Percentiles rank a stretch among this genome's conserved stretches.
Evolutionary conservation across 2,888 invertebrate species (phyloP).

Genomic region (Cheilosia vernalis): DNA sequence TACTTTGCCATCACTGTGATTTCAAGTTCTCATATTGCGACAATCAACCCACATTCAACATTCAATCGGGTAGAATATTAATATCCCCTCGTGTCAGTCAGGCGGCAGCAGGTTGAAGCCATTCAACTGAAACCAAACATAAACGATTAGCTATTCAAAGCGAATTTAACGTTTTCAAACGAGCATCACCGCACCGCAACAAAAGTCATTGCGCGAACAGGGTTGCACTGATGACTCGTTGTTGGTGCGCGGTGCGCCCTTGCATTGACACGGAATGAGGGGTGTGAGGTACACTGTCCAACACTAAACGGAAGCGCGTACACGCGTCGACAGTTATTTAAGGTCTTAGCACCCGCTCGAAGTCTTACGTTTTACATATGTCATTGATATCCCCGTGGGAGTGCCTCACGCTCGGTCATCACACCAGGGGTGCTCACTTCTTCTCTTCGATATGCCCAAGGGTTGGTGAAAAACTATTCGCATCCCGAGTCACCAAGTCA

Average conservation of each 20-base stretch:
- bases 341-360: constrained; percentile 81
- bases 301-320: constrained; percentile 68
- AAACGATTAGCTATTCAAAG: constrained; percentile 75
- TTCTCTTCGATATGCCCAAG: constrained; percentile 32
- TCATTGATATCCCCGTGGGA: constrained; percentile 84
- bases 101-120: constrained; percentile 66
- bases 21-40: constrained; percentile 79
- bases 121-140: constrained; percentile 74
- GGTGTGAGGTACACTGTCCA: constrained; percentile 59
- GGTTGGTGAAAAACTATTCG: constrained; percentile 71
- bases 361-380: constrained; percentile 83
- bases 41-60: constrained; percentile 76
- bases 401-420: constrained; percentile 79
- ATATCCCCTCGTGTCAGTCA: constrained; percentile 62
- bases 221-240: constrained; percentile 48
- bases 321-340: constrained; percentile 82
- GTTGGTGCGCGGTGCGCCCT: constrained; percentile 5
- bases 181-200: constrained; percentile 69
- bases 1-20: constrained; percentile 36
- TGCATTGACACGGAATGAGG: constrained; percentile 37
- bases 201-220: constrained; percentile 61
- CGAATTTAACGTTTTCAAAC: constrained; percentile 66
- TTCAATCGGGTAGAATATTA: constrained; percentile 49
- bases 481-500: constrained; percentile 80
- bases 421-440: constrained; percentile 61